A percentile compares a stretch with the other conserved stretches of the same genome.
Evolutionary conservation across 2,888 invertebrate genomes (phyloP).

Genomic region (Anarsia innoxiella): DNA sequence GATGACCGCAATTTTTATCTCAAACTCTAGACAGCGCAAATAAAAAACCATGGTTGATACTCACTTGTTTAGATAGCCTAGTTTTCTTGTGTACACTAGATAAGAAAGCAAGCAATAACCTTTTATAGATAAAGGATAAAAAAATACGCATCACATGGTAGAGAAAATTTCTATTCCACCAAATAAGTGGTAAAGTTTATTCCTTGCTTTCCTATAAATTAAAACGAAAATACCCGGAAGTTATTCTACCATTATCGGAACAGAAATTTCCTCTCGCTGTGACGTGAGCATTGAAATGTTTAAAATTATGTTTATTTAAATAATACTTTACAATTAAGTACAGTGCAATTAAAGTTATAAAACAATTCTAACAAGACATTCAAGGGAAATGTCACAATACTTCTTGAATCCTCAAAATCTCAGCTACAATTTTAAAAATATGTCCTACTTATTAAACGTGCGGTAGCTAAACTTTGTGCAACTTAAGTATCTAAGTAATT

Average conservation of each 20-base stretch:
- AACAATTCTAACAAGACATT: too few species aligned
- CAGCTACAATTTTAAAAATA: too few species aligned
- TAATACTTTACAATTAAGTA: too few species aligned
- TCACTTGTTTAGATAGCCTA: slow-evolving; percentile 54
- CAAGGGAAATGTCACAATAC: too few species aligned
- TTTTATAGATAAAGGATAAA: slow-evolving; percentile 32
- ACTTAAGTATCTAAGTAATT: too few species aligned
- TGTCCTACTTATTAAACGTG: too few species aligned
- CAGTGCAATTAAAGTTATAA: too few species aligned
- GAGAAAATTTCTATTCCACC: slow-evolving; percentile 75
- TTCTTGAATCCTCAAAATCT: too few species aligned
- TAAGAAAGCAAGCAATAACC: slow-evolving; percentile 73
- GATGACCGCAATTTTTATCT: too few species aligned
- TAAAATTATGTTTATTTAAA: too few species aligned
- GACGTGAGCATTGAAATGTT: slow-evolving; percentile 26
- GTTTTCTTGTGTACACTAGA: slow-evolving; percentile 53
- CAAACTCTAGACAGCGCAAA: slow-evolving; percentile 30
- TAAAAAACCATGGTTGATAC: slow-evolving; percentile 48
- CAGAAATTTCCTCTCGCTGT: slow-evolving; percentile 72
- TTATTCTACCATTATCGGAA: slow-evolving; percentile 63
- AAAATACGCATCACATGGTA: slow-evolving; percentile 54
- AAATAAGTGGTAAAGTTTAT: slow-evolving; percentile 30
- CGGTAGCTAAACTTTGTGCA: too few species aligned
- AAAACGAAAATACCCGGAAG: slow-evolving; percentile 26
- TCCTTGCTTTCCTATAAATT: slow-evolving; percentile 63